phyloP scores from a whole-genome alignment of 2,888 invertebrate genomes.

The Trachelus stipa region DNA sequence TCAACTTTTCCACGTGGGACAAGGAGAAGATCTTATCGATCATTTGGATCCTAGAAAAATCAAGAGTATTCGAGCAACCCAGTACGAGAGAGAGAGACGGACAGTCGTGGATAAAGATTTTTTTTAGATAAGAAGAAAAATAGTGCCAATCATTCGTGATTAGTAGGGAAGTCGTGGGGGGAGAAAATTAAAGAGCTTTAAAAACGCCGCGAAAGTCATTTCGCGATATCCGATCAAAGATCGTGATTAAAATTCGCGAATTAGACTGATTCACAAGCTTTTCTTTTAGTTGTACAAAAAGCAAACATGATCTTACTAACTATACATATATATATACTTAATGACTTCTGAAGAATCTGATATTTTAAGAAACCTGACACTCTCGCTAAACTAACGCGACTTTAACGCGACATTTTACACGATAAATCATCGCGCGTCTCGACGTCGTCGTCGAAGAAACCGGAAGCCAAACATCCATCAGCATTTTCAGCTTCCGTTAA shows the following conservation, averaged over 20 bases:
- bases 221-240: neutral
- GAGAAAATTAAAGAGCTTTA: slow-evolving; percentile 4
- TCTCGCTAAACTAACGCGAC: neutral
- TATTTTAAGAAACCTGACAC: neutral
- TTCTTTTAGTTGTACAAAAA: neutral
- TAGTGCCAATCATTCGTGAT: neutral
- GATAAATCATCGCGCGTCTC: neutral
- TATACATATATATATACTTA: neutral
- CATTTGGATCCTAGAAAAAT: neutral
- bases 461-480: neutral
- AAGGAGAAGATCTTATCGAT: neutral
- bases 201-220: neutral
- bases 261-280: neutral
- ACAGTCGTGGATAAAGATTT: neutral
- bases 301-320: neutral
- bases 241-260: neutral
- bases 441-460: neutral
- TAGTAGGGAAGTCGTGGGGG: neutral
- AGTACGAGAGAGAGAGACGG: neutral
- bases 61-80: neutral
- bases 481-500: neutral
- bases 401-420: neutral
- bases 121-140: neutral
- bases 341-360: neutral
- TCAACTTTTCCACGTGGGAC: neutral